Base-by-base conservation (phyloP, 2,113 vertebrate species). In the Dendropsophus ebraccatus region DNA sequence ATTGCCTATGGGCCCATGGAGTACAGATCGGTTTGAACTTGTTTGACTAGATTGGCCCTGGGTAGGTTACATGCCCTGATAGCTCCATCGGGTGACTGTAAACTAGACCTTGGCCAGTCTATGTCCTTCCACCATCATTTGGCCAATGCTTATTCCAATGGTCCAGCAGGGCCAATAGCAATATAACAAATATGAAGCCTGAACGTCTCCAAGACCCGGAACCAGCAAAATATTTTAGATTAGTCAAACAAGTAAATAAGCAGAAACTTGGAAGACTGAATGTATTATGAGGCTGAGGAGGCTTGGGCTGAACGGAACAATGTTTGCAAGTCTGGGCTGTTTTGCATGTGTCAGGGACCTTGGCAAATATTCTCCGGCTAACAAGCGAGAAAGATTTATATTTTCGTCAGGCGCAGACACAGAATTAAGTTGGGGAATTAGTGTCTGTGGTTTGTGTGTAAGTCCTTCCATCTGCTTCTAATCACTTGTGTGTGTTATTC, bases 311-410 rank as follows among this genome's bases (percentile, higher is more conserved):
- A 28, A 25, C 19, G 21, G 9, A 30, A 30, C 73, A 11, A 13
- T 45, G 47, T 49, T 5, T 49, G 72, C 45, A 23, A 6, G 5
- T 28, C 72, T 13, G 23, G 5, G 10, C 72, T 49, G 45, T 49
- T 75, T 75, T 75, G 72, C 72, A 75, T 50, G 73, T 76, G 25
- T 76, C 73, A 50, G 73, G 25, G 73, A 50, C 25, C 73, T 52
- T 8, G 25, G 73, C n/a, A 16, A 76, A 52, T 17, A 9, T 28
- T 50, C 73, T 76, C 45, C 47, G n/a, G 47, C 16, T 76, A 74
- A 76, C 47, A 19, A 76, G 73, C 73, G 17, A 2, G 13, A 52
- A 30, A 50, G 73, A 49, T 76, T 76, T 17, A 28, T 50, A 49
- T 52, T 30, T 17, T 47, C 19, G 5, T 19, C 10, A 23, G 69